Base-by-base conservation (phyloP, 2,113 vertebrate species). In the Malurus cyaneus region DNA sequence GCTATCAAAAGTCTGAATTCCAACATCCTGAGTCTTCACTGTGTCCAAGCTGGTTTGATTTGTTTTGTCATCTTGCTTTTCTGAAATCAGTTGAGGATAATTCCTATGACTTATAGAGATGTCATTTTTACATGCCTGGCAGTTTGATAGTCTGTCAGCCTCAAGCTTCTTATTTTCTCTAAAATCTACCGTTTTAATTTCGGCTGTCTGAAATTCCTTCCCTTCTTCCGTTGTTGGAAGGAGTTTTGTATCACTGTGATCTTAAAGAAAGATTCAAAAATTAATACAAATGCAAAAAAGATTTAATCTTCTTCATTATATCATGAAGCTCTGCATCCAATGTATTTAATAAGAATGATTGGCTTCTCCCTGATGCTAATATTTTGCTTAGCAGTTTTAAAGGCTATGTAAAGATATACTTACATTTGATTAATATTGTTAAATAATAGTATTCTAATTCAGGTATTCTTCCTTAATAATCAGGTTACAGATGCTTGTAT, bases 1-100 rank as follows among this genome's bases (percentile, higher is more conserved):
- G 46, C 89, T 86, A 61, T 85, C 78, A 7, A 46, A 89, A n/a
- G 90, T 95, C 93, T 98, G 98, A 94, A 98, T 98, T 62, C 98
- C 97, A 54, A 96, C 97, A 95, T 98, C 98, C 83, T 98, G 98
- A 91, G 92, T 98, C 97, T 97, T 98, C 57, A 97, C 93, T 46
- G 94, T 93, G 78, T 97, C 97, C 70, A 72, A 47, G 50, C 5
- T 82, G 21, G 79, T 62, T 28, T 94, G 96, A 88, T 94, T 94
- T 84, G 34, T 64, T 87, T 96, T 96, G 76, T 94, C 91, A 91
- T 94, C 76, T 86, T 83, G 88, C 23, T 66, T 89, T 88, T 74
- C 87, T 74, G 85, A 73, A 95, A 62, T 60, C 54, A 49, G 32
- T 53, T 69, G 88, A 88, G 52, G 50, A 82, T 90, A 73, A 94